These are phyloP conservation scores for Tokudaia tokunoshimensis DNA, from an alignment of 2,797 vertebrate genomes.

Conservation along the genomic window DNA sequence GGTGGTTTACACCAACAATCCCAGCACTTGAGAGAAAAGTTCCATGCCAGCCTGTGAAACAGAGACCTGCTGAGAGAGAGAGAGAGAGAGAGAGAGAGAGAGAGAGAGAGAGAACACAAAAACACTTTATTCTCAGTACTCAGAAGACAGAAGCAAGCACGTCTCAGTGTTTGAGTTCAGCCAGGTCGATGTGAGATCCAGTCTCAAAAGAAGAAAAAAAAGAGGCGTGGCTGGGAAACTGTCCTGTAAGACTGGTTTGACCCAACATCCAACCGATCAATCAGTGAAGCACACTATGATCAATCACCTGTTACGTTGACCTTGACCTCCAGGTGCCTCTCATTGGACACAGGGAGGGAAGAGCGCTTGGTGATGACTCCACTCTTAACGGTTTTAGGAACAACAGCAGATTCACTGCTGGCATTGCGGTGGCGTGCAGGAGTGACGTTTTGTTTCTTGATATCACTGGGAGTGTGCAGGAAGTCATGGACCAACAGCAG, in stretches of 20 bases:
- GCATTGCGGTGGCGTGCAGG: slow-evolving; percentile 84
- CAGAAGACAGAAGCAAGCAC: neutral
- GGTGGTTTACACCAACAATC: neutral
- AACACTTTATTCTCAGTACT: neutral
- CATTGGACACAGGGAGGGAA: slow-evolving; percentile 92
- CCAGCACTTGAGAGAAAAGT: neutral
- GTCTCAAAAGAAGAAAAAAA: neutral
- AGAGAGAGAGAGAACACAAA: neutral
- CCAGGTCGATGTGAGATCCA: neutral
- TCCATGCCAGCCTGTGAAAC: neutral
- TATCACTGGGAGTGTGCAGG: slow-evolving; percentile 90
- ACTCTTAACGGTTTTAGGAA: slow-evolving; percentile 96
- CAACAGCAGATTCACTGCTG: slow-evolving; percentile 85
- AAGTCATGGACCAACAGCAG: slow-evolving; percentile 95
- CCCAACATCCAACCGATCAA: neutral
- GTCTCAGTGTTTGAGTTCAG: neutral
- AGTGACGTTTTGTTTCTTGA: slow-evolving; percentile 79
- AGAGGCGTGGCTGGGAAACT: neutral
- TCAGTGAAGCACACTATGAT: neutral
- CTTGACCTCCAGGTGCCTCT: slow-evolving; percentile 95
- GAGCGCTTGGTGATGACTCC: slow-evolving; percentile 97
- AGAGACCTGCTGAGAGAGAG: neutral
- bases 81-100: too few species aligned
- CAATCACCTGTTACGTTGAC: slow-evolving; percentile 96
- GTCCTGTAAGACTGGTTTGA: neutral